Conservation (phyloP, 2,888 invertebrate genomes). For the Scaptomyza tumidula region DNA sequence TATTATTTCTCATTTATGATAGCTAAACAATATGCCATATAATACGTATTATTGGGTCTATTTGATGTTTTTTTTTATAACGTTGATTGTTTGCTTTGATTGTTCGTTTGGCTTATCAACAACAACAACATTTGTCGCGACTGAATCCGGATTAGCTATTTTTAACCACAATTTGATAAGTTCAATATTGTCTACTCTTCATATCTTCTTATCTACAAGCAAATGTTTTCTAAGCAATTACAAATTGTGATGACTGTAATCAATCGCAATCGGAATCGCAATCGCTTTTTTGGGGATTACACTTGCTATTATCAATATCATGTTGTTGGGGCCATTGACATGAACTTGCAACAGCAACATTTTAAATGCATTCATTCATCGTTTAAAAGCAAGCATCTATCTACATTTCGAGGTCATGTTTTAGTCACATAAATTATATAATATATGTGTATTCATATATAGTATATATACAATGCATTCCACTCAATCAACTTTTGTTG, state of each 20-base stretch:
- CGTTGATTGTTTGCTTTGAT: conserved; percentile 26
- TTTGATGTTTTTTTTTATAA: conserved; percentile 20
- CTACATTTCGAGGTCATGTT: background rate
- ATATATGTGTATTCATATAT: background rate
- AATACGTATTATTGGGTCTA: conserved; percentile 9
- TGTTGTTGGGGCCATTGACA: background rate
- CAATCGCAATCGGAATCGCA: too few species aligned
- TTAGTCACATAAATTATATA: background rate
- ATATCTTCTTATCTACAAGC: too few species aligned
- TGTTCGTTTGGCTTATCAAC: conserved; percentile 35
- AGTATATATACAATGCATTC: conserved; percentile 12
- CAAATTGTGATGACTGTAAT: background rate
- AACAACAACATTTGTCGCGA: conserved; percentile 6
- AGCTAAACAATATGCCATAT: conserved; percentile 2
- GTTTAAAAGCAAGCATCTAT: background rate
- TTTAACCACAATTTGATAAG: too few species aligned
- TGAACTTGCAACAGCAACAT: conserved; percentile 1
- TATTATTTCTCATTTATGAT: conserved; percentile 19
- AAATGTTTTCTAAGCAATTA: too few species aligned
- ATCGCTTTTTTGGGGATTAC: too few species aligned
- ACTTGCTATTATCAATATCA: too few species aligned
- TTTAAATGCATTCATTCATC: background rate
- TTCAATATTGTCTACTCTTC: too few species aligned
- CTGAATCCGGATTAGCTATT: conserved; percentile 34
- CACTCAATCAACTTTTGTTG: conserved; percentile 23